A percentile compares a stretch with the other conserved stretches of the same genome.
These are phyloP conservation scores for Drosophila lacertosa DNA, from an alignment of 1,140 invertebrate species.

Conservation along the genomic window DNA sequence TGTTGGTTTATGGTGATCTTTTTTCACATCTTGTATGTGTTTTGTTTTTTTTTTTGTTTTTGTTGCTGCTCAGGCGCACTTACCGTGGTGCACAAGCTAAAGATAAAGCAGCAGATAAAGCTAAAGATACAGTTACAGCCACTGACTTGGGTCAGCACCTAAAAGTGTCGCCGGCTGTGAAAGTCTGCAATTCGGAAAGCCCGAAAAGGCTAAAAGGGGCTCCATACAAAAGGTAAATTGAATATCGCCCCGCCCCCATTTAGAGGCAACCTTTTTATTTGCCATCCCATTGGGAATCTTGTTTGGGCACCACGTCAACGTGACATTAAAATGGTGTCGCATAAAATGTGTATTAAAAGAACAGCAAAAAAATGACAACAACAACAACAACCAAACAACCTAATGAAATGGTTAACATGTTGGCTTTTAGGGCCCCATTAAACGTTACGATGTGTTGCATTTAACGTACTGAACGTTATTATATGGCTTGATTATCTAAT, in stretches of 20 bases:
- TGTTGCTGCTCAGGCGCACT: background rate
- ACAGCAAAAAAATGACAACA: too few species aligned
- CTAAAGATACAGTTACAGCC: constrained; percentile 6
- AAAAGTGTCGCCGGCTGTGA: constrained; percentile 18
- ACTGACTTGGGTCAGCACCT: constrained; percentile 18
- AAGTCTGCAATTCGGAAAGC: constrained; percentile 1
- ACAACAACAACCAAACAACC: too few species aligned
- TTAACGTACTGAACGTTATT: background rate
- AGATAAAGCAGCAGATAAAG: background rate
- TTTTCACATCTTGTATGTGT: too few species aligned
- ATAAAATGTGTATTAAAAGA: constrained; percentile 10
- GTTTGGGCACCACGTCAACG: constrained; percentile 17
- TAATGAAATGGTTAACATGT: constrained; percentile 27
- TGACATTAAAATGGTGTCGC: constrained; percentile 31
- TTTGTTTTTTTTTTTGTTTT: background rate
- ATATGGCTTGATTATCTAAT: constrained; percentile 3
- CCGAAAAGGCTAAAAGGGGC: too few species aligned
- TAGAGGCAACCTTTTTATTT: constrained; percentile 31
- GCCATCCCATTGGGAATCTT: constrained; percentile 13
- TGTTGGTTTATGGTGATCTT: constrained; percentile 18
- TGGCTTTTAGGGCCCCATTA: constrained; percentile 22
- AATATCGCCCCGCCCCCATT: constrained; percentile 37
- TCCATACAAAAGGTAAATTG: constrained; percentile 41
- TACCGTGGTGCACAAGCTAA: constrained; percentile 9
- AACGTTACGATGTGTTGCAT: constrained; percentile 18